A percentile compares a stretch with the other conserved stretches of the same genome.
phyloP scores from a whole-genome alignment of 2,888 invertebrate species.

The Eudemis profundana region DNA sequence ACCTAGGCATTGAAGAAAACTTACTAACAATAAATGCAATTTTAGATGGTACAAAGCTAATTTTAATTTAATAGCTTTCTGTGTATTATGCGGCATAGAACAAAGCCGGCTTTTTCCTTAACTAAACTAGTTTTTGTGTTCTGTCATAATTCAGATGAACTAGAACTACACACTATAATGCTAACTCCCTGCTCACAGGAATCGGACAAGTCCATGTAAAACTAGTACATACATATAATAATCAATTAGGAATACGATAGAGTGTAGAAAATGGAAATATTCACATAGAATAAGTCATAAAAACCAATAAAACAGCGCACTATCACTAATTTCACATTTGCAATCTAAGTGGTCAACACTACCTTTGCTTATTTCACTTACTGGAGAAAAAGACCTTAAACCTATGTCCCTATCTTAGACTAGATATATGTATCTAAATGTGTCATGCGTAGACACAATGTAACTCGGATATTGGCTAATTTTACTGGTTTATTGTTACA shows the following conservation, averaged over 20 bases:
- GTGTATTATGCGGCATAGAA: constrained; percentile 12
- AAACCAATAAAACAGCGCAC: constrained; percentile 77
- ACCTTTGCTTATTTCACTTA: constrained; percentile 36
- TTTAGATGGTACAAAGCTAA: constrained; percentile 36
- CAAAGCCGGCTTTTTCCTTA: constrained; percentile 27
- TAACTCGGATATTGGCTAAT: constrained; percentile 26
- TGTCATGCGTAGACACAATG: constrained; percentile 26
- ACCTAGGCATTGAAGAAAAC: constrained; percentile 30
- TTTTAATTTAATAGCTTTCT: constrained; percentile 23
- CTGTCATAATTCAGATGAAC: constrained; percentile 16
- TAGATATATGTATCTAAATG: constrained; percentile 44
- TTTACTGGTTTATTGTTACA: constrained; percentile 31
- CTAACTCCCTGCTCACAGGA: constrained; percentile 45
- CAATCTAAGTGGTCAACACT: constrained; percentile 40
- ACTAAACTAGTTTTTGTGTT: constrained; percentile 29
- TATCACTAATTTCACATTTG: constrained; percentile 43
- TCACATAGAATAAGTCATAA: constrained; percentile 59
- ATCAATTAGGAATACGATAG: constrained; percentile 69
- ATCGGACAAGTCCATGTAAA: constrained; percentile 50
- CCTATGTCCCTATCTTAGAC: constrained; percentile 46
- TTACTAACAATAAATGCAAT: constrained; percentile 42
- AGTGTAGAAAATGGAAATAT: constrained; percentile 81
- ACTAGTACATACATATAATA: constrained; percentile 49
- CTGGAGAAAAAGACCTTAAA: constrained; percentile 42
- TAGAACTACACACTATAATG: constrained; percentile 24